Base-by-base conservation (phyloP, 2,888 invertebrate genomes). In the Oxytorus armatus region DNA sequence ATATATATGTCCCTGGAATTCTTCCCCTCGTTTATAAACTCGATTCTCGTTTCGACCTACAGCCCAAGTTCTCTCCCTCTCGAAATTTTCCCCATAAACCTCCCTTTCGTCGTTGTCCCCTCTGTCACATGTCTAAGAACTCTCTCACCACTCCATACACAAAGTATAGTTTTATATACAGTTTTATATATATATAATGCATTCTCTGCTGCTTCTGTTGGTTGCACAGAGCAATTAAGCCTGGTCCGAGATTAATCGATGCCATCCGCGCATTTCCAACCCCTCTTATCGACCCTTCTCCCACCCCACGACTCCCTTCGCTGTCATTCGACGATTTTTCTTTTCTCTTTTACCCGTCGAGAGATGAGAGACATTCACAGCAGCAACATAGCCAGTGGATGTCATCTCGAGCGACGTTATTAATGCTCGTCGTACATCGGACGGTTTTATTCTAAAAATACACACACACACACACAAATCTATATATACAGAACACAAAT, bases 141-240 rank as follows among this genome's bases (percentile, higher is more conserved):
- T 25, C 29, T 33, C 7, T 33, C 47, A 51, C 25, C 39, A 29
- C 76, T 44, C 59, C 75, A 25, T 16, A 8, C 44, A 5, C 8
- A n/a, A 25, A 23, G 3, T 25, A 51, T 49, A 42, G n/a, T 21
- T 42, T 23, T 14, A 23, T 42, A 7, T 11, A 61, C 23, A 3
- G 18, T 14, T 18, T 14, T 36, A 10, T 51, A 42, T 25, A 42
- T 33, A 33, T 44, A 55, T n/a, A 44, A 73, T 18, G 44, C 59
- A 11, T 63, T 55, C 55, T 69, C 55, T 29, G 29, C 29, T 69
- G 42, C 53, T 57, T 53, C 69, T 72, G 79, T 16, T 72, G 59
- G 68, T 47, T 61, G 69, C 72, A 80, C 63, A 49, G 65, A 75
- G 80, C 82, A 86, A 86, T 85, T 85, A 84, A 81, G 70, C 79